These are phyloP conservation scores for Parnassius glacialis DNA, from an alignment of 2,888 invertebrate species.

Conservation along the genomic window DNA sequence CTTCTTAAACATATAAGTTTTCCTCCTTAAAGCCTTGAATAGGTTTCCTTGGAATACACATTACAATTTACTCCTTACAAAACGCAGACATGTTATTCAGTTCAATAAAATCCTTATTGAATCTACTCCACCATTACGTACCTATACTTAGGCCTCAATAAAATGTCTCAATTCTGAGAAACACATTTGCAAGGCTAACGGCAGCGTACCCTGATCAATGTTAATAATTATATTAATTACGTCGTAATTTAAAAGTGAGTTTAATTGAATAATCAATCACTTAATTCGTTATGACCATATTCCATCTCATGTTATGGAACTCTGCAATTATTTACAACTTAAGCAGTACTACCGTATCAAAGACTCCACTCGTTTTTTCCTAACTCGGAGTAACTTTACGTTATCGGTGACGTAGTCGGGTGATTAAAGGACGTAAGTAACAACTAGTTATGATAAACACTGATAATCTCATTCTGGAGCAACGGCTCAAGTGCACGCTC, in stretches of 20 bases:
- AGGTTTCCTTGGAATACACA: constrained; percentile 3
- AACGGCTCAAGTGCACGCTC: constrained; percentile 57
- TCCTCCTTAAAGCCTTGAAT: background rate
- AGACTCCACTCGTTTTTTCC: constrained; percentile 41
- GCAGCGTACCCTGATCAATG: constrained; percentile 3
- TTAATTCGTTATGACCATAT: constrained; percentile 8
- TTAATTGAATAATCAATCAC: constrained; percentile 24
- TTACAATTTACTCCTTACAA: too few species aligned
- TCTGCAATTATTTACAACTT: constrained; percentile 31
- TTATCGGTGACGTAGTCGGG: constrained; percentile 70
- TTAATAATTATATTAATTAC: constrained; percentile 15
- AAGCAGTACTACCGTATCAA: constrained; percentile 50
- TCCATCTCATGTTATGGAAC: background rate
- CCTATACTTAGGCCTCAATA: background rate
- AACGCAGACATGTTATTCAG: constrained; percentile 7
- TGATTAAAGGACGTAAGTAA: constrained; percentile 75
- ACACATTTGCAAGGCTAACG: constrained; percentile 4
- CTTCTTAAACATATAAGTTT: constrained; percentile 9
- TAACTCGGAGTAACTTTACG: constrained; percentile 43
- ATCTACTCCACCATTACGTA: background rate
- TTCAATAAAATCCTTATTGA: constrained; percentile 10
- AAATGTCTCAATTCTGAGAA: constrained; percentile 5
- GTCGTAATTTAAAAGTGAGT: constrained; percentile 16
- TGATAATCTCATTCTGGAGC: constrained; percentile 74
- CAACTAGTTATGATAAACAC: constrained; percentile 70